A percentile compares a stretch with the other conserved stretches of the same genome.
phyloP scores from a whole-genome alignment of 2,113 vertebrate species.

The Tursiops truncatus region DNA sequence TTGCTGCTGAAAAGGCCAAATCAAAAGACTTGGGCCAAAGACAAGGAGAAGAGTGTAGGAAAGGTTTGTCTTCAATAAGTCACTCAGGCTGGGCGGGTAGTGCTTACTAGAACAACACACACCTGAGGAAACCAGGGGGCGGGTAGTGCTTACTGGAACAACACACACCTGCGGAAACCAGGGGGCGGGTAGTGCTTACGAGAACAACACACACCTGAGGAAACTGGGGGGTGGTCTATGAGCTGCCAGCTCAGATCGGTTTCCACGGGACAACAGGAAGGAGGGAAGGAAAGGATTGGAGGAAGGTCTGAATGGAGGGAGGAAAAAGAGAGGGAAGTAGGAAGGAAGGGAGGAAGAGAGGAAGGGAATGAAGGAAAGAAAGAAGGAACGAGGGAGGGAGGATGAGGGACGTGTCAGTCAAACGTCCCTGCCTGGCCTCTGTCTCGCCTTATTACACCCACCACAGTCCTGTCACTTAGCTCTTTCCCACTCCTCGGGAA shows the following conservation, averaged over 20 bases:
- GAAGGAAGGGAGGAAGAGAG: accelerated
- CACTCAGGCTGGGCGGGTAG: accelerated
- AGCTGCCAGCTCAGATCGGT: accelerated
- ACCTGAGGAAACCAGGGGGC: accelerated
- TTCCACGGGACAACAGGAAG: too few species aligned
- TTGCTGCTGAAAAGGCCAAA: neutral
- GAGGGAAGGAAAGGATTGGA: neutral
- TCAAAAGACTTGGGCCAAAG: neutral
- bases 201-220: too few species aligned
- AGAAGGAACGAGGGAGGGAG: accelerated
- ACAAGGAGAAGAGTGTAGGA: accelerated
- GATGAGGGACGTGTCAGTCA: accelerated
- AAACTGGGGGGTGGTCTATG: accelerated
- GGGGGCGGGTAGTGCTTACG: too few species aligned
- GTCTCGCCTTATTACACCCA: accelerated
- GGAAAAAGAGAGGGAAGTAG: accelerated
- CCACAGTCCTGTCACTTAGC: accelerated
- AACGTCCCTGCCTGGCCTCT: accelerated
- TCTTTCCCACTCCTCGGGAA: accelerated
- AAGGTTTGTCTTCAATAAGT: accelerated
- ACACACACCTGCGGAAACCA: too few species aligned
- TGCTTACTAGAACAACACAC: neutral
- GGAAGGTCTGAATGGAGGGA: neutral
- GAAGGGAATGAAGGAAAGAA: too few species aligned
- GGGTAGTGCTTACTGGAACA: too few species aligned